Percentiles rank a stretch among this genome's conserved stretches.
Evolutionary conservation across 2,888 invertebrate species (phyloP).

Genomic region (Philaethria dido): DNA sequence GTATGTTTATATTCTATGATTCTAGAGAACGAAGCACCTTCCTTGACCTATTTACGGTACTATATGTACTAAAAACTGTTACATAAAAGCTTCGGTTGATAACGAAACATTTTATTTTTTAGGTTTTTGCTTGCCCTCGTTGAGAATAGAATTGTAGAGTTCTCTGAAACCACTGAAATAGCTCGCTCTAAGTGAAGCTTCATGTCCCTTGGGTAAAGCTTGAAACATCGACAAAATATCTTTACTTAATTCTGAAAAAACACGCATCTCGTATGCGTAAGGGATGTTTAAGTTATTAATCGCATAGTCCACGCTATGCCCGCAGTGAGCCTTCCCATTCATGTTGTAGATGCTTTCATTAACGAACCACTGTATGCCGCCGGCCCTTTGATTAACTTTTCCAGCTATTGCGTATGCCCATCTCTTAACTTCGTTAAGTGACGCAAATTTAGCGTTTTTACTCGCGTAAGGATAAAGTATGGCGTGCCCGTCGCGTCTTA

Average conservation of each 20-base stretch:
- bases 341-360: constrained; percentile 60
- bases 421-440: constrained; percentile 44
- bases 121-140: constrained; percentile 44
- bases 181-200: constrained; percentile 58
- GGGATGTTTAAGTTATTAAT: constrained; percentile 52
- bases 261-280: constrained; percentile 67
- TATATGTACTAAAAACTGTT: constrained; percentile 15
- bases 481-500: constrained; percentile 88
- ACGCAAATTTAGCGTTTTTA: constrained; percentile 48
- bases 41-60: constrained; percentile 28
- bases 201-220: constrained; percentile 62
- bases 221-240: constrained; percentile 65
- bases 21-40: not conserved
- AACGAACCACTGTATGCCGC: constrained; percentile 58
- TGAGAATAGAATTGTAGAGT: constrained; percentile 59
- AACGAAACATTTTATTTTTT: constrained; percentile 24
- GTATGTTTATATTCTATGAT: not conserved
- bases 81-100: constrained; percentile 14
- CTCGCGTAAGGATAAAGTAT: constrained; percentile 87
- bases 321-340: constrained; percentile 63
- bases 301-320: constrained; percentile 73
- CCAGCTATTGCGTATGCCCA: constrained; percentile 58
- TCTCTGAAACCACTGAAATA: constrained; percentile 70
- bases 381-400: constrained; percentile 65
- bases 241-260: constrained; percentile 62